These are phyloP conservation scores for Acropternis orthonyx DNA, from an alignment of 2,797 vertebrate species.

Conservation along the genomic window DNA sequence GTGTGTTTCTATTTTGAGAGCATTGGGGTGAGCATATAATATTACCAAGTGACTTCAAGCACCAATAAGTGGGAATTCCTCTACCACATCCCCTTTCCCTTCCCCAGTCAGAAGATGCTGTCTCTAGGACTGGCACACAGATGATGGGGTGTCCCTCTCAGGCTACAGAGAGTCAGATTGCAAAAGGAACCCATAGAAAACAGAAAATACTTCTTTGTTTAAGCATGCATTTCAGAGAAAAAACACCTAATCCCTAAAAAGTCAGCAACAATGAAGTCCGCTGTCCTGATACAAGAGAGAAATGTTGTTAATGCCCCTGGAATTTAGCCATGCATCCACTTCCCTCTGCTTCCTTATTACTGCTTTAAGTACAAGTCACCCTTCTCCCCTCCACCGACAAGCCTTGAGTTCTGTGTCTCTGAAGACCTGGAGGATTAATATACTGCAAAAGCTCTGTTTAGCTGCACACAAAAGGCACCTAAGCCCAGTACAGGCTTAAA, in stretches of 20 bases:
- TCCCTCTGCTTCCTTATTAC: not conserved
- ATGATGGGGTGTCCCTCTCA: not conserved
- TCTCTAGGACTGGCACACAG: not conserved
- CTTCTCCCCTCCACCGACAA: not conserved
- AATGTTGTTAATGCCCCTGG: not conserved
- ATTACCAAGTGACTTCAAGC: not conserved
- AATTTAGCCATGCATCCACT: conserved; percentile 10
- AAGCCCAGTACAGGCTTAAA: not conserved
- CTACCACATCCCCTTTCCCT: not conserved
- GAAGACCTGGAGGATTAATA: not conserved
- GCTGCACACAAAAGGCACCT: not conserved
- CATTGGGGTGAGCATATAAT: not conserved
- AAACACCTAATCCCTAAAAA: conserved; percentile 1
- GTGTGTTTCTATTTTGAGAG: not conserved
- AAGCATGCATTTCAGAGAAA: not conserved
- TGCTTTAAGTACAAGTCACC: not conserved
- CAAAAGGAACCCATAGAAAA: conserved; percentile 10
- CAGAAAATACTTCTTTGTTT: conserved; percentile 42
- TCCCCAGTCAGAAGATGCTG: not conserved
- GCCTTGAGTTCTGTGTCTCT: not conserved
- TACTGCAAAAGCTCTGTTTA: not conserved
- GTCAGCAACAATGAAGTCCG: conserved; percentile 26
- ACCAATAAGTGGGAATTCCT: not conserved
- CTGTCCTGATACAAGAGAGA: not conserved
- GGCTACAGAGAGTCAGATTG: not conserved